These are phyloP conservation scores for Dasypogon diadema DNA, from an alignment of 2,888 invertebrate species.

Conservation along the genomic window DNA sequence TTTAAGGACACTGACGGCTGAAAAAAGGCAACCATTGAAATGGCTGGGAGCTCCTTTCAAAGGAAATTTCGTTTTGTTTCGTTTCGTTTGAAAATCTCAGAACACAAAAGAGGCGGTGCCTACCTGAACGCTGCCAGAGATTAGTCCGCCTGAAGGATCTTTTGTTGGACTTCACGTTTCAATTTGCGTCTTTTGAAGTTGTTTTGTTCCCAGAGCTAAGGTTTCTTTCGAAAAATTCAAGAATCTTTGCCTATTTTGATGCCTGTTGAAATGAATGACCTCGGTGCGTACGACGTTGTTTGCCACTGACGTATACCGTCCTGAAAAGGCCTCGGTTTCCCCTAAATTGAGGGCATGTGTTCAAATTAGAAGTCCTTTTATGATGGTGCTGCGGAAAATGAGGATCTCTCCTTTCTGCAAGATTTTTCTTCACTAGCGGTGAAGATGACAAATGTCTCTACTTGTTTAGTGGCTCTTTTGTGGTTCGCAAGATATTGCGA, in stretches of 20 bases:
- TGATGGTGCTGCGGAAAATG: not conserved
- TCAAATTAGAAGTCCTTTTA: not conserved
- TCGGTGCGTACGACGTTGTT: not conserved
- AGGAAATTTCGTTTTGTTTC: constrained; percentile 11
- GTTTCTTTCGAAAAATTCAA: constrained; percentile 29
- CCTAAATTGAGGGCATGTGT: not conserved
- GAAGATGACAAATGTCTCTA: too few relatives aligned
- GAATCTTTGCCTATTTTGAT: not conserved
- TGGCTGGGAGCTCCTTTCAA: constrained; percentile 2
- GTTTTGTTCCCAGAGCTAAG: not conserved
- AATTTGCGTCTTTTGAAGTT: constrained; percentile 42
- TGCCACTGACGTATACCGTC: not conserved
- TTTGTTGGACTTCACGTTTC: constrained; percentile 37
- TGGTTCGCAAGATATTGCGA: too few relatives aligned
- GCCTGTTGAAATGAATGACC: not conserved
- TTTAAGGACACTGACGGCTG: not conserved
- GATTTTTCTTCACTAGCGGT: too few relatives aligned
- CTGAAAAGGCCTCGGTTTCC: not conserved
- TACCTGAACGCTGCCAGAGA: not conserved
- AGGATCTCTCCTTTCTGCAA: too few relatives aligned
- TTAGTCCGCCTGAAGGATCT: constrained; percentile 32
- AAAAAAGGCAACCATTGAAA: not conserved
- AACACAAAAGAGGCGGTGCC: constrained; percentile 27
- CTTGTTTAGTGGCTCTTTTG: too few relatives aligned
- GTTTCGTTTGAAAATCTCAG: constrained; percentile 11